Base-by-base conservation (phyloP, 2,797 vertebrate genomes). In the Podarcis siculus region DNA sequence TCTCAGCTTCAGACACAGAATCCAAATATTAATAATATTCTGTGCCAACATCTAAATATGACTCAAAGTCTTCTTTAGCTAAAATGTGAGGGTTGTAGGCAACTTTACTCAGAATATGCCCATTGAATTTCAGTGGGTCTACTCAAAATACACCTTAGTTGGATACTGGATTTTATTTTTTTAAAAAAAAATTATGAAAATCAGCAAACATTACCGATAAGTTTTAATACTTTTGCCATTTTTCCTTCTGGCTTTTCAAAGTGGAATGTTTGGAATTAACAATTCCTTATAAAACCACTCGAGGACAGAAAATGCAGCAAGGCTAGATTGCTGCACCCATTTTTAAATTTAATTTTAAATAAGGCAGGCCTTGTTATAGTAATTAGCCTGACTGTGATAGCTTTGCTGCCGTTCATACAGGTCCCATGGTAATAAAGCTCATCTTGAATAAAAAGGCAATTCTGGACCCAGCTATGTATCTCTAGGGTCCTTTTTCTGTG, bases 321-420 rank as follows among this genome's bases (percentile, higher is more conserved):
- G 79, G 32, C 89, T 87, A 80, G 79, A 75, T 85, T 87, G 78
- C 79, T 66, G 39, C 78, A 85, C 79, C 66, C 80, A 45, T 83
- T 89, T 86, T 90, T 87, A 25, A 61, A 89, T 92, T 94, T 93
- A 94, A 89, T 95, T 95, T 94, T 94, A 92, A 92, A 86, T 86
- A 85, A 93, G 93, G 71, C 64, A 89, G 61, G 39, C 90, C 87
- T 94, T 90, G 85, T 89, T 92, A 79, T 94, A 93, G 92, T 89
- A 91, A 92, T 93, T 92, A 94, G 89, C 89, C 79, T 90, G 84
- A 79, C 77, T 90, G 58, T 86, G 91, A 93, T 82, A 88, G 45
- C 82, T 88, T 86, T 66, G 64, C 78, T 83, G 72, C 89, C 55
- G 45, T 88, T 91, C 88, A 77, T 91, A 49, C 73, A 88, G 79